phyloP scores from a whole-genome alignment of 2,797 vertebrate species.

The Tamandua tetradactyla region DNA sequence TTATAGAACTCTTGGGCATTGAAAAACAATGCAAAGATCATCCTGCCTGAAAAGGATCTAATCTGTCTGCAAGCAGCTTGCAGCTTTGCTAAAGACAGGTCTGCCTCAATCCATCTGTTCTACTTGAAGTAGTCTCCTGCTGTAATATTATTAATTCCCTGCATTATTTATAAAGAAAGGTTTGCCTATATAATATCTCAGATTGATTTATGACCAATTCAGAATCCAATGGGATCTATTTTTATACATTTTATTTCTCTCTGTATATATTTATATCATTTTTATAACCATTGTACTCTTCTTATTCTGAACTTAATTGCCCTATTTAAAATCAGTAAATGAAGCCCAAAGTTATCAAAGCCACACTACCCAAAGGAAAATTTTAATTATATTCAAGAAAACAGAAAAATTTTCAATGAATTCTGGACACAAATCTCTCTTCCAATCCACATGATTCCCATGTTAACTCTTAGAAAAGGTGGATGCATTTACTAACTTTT shows the following conservation, averaged over 20 bases:
- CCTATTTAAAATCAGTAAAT: slow-evolving; percentile 9
- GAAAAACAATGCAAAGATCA: slow-evolving; percentile 65
- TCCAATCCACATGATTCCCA: not conserved
- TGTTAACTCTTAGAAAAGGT: not conserved
- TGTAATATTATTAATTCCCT: not conserved
- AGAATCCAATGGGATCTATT: not conserved
- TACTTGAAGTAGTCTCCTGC: slow-evolving; percentile 30
- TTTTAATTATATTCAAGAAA: slow-evolving; percentile 22
- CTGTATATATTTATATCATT: not conserved
- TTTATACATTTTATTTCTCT: slow-evolving; percentile 10
- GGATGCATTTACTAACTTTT: not conserved
- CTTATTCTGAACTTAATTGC: not conserved
- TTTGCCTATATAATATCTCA: not conserved
- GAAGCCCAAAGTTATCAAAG: not conserved
- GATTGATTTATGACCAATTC: not conserved
- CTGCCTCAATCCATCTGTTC: slow-evolving; percentile 54
- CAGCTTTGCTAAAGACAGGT: slow-evolving; percentile 55
- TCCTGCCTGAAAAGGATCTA: slow-evolving; percentile 67
- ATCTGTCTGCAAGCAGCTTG: slow-evolving; percentile 72
- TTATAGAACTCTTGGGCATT: slow-evolving; percentile 44
- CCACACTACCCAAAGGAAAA: not conserved
- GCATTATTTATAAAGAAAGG: not conserved
- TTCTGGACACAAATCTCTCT: not conserved
- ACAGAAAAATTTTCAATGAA: slow-evolving; percentile 25
- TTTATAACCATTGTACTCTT: not conserved